Conservation (phyloP, 2,797 vertebrate species). For the Agapornis canus region DNA sequence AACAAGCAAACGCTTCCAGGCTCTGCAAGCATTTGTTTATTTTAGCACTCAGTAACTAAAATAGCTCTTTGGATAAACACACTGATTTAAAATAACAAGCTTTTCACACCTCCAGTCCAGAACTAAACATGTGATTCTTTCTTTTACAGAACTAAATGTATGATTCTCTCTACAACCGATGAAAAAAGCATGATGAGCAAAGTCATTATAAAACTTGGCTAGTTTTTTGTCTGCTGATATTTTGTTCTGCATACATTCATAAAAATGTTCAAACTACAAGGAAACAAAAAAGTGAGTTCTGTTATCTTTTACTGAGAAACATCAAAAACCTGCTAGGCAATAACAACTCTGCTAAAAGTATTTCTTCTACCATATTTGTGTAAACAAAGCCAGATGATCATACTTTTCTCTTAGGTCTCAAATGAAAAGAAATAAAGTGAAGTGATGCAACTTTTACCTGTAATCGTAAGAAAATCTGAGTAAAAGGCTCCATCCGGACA, state of each 20-base stretch:
- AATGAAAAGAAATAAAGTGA: neutral
- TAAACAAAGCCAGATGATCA: neutral
- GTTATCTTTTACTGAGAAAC: neutral
- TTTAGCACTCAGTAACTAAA: neutral
- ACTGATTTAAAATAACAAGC: neutral
- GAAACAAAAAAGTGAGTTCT: neutral
- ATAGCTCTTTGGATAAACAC: neutral
- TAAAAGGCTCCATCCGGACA: constrained; percentile 98
- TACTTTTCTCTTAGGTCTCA: neutral
- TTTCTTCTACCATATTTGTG: neutral
- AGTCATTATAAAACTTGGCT: neutral
- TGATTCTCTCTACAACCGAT: neutral
- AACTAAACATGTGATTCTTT: neutral
- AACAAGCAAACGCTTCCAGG: neutral
- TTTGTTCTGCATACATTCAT: neutral
- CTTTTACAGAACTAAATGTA: neutral
- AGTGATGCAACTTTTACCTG: constrained; percentile 81
- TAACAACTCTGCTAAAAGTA: neutral
- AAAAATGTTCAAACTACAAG: neutral
- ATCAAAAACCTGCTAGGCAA: neutral
- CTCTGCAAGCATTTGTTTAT: neutral
- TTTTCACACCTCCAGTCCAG: neutral
- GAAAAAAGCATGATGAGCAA: neutral
- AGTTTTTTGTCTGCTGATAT: neutral
- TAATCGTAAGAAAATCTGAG: constrained; percentile 94